Percentiles rank a stretch among this genome's conserved stretches.
phyloP scores from a whole-genome alignment of 2,888 invertebrate genomes.

The Allygus modestus region DNA sequence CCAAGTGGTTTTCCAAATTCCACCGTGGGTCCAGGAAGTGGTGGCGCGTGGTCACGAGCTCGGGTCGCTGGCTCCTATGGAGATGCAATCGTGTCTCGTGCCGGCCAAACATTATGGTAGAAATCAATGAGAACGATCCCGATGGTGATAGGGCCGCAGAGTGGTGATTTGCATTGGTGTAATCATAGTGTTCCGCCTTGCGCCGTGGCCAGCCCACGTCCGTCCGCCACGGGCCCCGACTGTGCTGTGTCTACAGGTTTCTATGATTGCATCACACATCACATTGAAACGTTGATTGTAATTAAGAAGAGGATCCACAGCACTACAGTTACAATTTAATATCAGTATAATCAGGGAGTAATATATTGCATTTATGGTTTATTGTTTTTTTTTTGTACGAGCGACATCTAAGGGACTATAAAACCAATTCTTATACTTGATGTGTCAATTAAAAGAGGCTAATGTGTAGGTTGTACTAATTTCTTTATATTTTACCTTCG shows the following conservation, averaged over 20 bases:
- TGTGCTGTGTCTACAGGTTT: neutral
- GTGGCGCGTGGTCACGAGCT: neutral
- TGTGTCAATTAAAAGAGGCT: too few relatives aligned
- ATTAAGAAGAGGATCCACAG: too few relatives aligned
- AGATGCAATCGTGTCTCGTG: neutral
- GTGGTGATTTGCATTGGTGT: neutral
- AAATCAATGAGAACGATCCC: neutral
- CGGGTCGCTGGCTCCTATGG: neutral
- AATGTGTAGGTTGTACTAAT: too few relatives aligned
- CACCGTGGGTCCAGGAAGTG: neutral
- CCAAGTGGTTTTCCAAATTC: too few relatives aligned
- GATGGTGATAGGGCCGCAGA: neutral
- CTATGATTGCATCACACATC: neutral
- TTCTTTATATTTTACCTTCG: too few relatives aligned
- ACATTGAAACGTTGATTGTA: too few relatives aligned
- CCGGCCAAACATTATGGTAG: neutral
- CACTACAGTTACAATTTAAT: too few relatives aligned
- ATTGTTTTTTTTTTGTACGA: too few relatives aligned
- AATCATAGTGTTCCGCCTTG: conserved; percentile 15
- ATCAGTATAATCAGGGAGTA: too few relatives aligned
- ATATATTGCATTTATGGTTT: too few relatives aligned
- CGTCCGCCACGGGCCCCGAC: neutral
- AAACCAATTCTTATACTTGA: too few relatives aligned
- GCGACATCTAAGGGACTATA: too few relatives aligned
- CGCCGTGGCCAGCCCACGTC: neutral